A percentile compares a stretch with the other conserved stretches of the same genome.
Evolutionary conservation across 2,888 invertebrate species (phyloP).

Genomic region (Hartigia nigra): DNA sequence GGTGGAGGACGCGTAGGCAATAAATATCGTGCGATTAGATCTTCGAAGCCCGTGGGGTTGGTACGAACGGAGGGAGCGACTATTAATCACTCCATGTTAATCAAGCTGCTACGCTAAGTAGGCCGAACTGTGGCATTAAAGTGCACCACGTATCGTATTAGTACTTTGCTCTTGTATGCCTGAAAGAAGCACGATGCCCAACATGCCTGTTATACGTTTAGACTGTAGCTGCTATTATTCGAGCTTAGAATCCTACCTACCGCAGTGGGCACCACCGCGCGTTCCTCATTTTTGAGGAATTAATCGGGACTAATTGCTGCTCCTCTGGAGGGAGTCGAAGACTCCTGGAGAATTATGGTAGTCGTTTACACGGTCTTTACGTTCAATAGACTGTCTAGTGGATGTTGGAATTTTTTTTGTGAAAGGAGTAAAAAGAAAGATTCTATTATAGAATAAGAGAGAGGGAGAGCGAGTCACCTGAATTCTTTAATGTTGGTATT

Average conservation of each 20-base stretch:
- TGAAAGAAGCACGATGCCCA: slow-evolving; percentile 11
- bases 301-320: slow-evolving; percentile 55
- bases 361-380: slow-evolving; percentile 24
- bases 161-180: slow-evolving; percentile 20
- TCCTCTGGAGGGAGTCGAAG: slow-evolving; percentile 20
- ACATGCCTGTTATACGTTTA: slow-evolving; percentile 9
- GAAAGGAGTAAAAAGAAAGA: background rate
- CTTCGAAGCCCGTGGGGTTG: slow-evolving; percentile 47
- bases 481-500: background rate
- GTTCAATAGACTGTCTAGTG: background rate
- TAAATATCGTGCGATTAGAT: slow-evolving; percentile 64
- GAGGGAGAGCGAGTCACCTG: background rate
- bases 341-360: slow-evolving; percentile 36
- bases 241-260: slow-evolving; percentile 44
- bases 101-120: slow-evolving; percentile 60
- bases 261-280: slow-evolving; percentile 50
- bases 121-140: slow-evolving; percentile 57
- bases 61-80: slow-evolving; percentile 48
- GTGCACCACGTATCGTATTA: slow-evolving; percentile 40
- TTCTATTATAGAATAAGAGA: background rate
- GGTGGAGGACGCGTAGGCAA: slow-evolving; percentile 53
- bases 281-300: slow-evolving; percentile 51
- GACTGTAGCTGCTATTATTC: background rate
- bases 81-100: slow-evolving; percentile 63
- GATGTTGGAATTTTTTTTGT: background rate